These are phyloP conservation scores for Sterrhoptilus dennistouni DNA, from an alignment of 2,113 vertebrate genomes.

Conservation along the genomic window DNA sequence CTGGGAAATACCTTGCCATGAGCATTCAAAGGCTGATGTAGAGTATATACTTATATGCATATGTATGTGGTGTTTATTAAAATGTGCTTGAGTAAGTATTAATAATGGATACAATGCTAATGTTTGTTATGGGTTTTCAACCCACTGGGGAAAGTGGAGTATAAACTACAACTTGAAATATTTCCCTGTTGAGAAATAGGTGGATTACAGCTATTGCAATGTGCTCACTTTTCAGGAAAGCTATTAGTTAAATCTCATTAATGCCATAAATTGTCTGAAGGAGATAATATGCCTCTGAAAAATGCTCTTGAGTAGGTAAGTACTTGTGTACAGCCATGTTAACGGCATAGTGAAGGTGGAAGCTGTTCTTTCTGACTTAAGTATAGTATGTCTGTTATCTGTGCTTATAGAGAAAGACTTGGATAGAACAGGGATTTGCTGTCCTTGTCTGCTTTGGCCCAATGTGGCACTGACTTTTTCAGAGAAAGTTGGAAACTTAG, in stretches of 20 bases:
- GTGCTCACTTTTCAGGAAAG: background rate
- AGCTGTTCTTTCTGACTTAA: constrained; percentile 28
- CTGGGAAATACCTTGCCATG: background rate
- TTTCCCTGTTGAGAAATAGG: background rate
- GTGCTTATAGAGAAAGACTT: background rate
- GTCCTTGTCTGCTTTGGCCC: background rate
- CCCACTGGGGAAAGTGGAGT: background rate
- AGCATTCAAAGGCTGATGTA: background rate
- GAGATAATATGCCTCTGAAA: background rate
- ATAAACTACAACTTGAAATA: background rate
- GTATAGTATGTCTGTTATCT: background rate
- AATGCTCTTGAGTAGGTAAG: background rate
- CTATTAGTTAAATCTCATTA: background rate
- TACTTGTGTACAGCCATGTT: background rate
- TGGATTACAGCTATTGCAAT: background rate
- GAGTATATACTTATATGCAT: background rate
- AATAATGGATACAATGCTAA: constrained; percentile 14
- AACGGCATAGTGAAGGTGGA: background rate
- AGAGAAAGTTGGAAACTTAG: background rate
- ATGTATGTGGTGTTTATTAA: background rate
- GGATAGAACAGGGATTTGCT: background rate
- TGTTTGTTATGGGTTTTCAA: background rate
- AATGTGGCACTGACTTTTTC: background rate
- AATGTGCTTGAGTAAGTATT: background rate
- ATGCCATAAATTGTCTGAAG: background rate